These are phyloP conservation scores for Coccyzus lansbergi DNA, from an alignment of 2,797 vertebrate genomes.

Conservation along the genomic window DNA sequence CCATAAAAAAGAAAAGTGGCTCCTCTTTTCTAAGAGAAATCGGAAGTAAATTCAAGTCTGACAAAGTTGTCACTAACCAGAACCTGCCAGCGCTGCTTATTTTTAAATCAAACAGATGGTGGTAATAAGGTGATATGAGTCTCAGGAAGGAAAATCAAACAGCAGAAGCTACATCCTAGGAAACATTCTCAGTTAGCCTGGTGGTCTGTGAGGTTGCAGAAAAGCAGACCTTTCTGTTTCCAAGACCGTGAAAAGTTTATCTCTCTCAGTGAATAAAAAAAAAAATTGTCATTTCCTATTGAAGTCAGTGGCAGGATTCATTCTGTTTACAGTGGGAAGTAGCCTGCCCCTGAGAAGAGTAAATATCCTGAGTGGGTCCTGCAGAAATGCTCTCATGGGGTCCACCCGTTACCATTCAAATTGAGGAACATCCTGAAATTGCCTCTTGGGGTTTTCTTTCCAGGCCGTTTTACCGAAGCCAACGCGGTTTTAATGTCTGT, in stretches of 20 bases:
- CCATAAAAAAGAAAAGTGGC: constrained; percentile 55
- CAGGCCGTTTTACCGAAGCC: background rate
- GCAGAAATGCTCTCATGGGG: background rate
- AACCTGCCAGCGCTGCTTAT: constrained; percentile 31
- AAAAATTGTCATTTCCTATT: background rate
- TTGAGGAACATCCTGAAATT: background rate
- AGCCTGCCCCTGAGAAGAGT: background rate
- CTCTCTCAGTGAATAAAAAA: background rate
- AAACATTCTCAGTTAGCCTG: background rate
- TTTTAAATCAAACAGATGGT: constrained; percentile 46
- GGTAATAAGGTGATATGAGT: constrained; percentile 22
- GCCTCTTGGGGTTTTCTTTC: rapidly evolving
- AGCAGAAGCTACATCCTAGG: constrained; percentile 15
- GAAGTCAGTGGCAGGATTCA: background rate
- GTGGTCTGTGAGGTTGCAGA: background rate
- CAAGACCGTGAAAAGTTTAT: constrained; percentile 27
- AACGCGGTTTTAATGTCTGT: background rate
- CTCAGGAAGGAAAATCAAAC: constrained; percentile 42
- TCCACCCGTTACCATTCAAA: background rate
- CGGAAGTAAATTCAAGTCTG: constrained; percentile 40
- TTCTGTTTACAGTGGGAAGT: background rate
- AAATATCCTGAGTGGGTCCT: background rate
- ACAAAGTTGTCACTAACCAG: constrained; percentile 43
- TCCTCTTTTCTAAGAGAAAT: constrained; percentile 33
- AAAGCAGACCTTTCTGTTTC: constrained; percentile 35